A percentile compares a stretch with the other conserved stretches of the same genome.
Conservation (phyloP, 2,888 invertebrate genomes). For the Bursaphelenchus okinawaensis region DNA sequence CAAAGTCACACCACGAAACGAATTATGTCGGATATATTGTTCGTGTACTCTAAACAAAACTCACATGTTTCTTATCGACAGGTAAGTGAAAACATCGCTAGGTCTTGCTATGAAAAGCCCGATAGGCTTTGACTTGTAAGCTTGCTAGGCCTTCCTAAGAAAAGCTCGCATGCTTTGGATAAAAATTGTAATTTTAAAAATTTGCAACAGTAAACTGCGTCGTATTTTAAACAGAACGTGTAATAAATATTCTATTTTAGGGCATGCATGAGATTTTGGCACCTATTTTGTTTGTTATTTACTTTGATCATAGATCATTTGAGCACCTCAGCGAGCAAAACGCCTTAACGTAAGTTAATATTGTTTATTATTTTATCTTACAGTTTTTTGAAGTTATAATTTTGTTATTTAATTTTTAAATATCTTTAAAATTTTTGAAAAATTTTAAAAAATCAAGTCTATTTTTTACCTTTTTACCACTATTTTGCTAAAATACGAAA, state of each 20-base stretch:
- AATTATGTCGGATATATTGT: conserved; percentile 68
- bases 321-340: conserved; percentile 65
- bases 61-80: conserved; percentile 72
- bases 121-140: background rate
- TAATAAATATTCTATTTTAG: conserved; percentile 54
- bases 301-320: conserved; percentile 70
- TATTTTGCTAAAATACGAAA: too few relatives aligned
- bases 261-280: conserved; percentile 84
- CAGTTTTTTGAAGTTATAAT: background rate
- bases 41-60: conserved; percentile 66
- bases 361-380: background rate
- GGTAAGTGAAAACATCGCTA: conserved; percentile 46
- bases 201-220: background rate
- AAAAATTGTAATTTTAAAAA: too few relatives aligned
- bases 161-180: too few relatives aligned
- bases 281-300: conserved; percentile 72
- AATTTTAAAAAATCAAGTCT: too few relatives aligned
- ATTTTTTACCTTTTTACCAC: too few relatives aligned
- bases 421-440: too few relatives aligned
- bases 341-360: conserved; percentile 58
- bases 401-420: too few relatives aligned
- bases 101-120: background rate
- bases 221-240: background rate
- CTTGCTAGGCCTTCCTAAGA: too few relatives aligned
- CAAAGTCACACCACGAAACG: conserved; percentile 68